A percentile compares a stretch with the other conserved stretches of the same genome.
Evolutionary conservation across 2,113 vertebrate species (phyloP).

Genomic region (Poecile atricapillus): DNA sequence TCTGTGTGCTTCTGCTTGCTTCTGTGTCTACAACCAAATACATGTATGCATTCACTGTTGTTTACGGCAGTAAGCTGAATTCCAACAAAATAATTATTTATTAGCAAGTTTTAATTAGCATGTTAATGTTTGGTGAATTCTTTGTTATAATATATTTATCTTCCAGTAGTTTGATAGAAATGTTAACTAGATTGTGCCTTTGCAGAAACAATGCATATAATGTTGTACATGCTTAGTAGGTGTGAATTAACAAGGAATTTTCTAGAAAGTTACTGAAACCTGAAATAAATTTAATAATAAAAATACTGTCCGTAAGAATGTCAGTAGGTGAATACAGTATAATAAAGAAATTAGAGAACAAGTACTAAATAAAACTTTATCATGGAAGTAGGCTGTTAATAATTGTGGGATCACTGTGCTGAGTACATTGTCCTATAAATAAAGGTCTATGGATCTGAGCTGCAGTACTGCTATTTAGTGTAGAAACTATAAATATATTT

Average conservation of each 20-base stretch:
- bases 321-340: background rate
- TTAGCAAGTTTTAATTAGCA: background rate
- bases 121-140: background rate
- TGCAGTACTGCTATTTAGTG: background rate
- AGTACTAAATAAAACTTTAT: background rate
- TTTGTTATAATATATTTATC: background rate
- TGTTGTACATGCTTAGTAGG: background rate
- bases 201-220: background rate
- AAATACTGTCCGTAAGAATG: background rate
- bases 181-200: background rate
- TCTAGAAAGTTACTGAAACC: background rate
- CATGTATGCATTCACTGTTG: background rate
- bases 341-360: background rate
- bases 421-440: background rate
- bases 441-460: background rate
- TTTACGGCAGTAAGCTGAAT: background rate
- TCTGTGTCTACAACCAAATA: background rate
- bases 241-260: background rate
- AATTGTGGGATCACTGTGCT: background rate
- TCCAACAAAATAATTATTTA: background rate
- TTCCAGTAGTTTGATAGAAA: background rate
- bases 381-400: background rate
- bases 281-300: background rate
- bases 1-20: background rate
- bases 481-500: background rate